Base-by-base conservation (phyloP, 2,797 vertebrate genomes). In the Sus cebifrons region DNA sequence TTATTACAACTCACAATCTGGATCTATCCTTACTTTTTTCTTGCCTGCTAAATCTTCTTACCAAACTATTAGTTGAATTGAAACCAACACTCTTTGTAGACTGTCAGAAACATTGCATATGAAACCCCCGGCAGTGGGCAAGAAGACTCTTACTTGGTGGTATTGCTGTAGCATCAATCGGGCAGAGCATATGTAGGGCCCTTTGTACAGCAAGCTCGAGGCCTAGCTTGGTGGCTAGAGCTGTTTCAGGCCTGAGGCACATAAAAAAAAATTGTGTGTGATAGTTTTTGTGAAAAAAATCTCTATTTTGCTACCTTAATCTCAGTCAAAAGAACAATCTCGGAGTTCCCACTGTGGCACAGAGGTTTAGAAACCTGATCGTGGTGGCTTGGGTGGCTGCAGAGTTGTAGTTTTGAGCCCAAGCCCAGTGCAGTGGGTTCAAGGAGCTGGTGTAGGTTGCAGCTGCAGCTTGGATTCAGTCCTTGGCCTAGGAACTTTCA, bases 181-280 rank as follows among this genome's bases (percentile, higher is more conserved):
- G 96, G 89, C 29, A 97, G 58, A 97, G 49, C 5, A 81, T 2
- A 58, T 0, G 5, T 12, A 6, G 0, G 56, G 85, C 64, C 97
- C 96, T 75, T 92, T 92, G 95, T 97, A 96, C 97, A 96, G 95
- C 97, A 96, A 95, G 92, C 95, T 82, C 92, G 96, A 83, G 91
- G 91, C 93, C 94, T 95, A 18, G 3, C 1, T 78, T 20, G 1
- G 94, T 97, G 92, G 92, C 96, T 56, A 94, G 32, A 82, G 95
- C 97, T 97, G 85, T 94, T 98, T 97, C 96, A 96, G 97, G 96
- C 96, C 60, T 96, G 56, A 97, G 97, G 73, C 94, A 96, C 93
- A 93, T 16, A 36, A 32, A n/a, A 56, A 10, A 58, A 14, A 36
- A 36, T 15, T 32, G 36, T 54, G n/a, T 71, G 83, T 58, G 54